Conservation (phyloP, 2,797 vertebrate genomes). For the Vespertilio murinus region DNA sequence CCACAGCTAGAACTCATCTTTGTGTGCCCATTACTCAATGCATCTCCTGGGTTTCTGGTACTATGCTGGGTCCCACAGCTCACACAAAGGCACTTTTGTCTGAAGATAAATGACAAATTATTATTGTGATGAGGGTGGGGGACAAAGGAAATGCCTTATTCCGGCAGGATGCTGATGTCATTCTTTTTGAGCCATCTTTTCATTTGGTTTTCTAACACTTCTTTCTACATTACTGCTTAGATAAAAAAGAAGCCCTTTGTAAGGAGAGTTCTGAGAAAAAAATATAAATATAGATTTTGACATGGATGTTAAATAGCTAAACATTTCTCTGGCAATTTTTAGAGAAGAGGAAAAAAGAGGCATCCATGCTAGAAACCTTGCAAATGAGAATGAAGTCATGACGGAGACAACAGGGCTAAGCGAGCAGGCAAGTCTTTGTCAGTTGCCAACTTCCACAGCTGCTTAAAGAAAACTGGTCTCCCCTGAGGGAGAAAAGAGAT, state of each 20-base stretch:
- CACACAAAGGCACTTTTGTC: not conserved
- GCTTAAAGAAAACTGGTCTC: not conserved
- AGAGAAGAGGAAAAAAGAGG: not conserved
- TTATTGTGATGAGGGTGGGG: not conserved
- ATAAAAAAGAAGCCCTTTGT: not conserved
- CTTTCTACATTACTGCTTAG: not conserved
- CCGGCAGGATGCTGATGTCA: not conserved
- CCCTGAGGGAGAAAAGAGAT: not conserved
- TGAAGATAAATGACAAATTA: not conserved
- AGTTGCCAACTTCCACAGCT: not conserved
- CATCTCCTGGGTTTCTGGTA: not conserved
- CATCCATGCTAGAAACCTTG: not conserved
- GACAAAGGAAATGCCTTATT: not conserved
- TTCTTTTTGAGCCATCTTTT: not conserved
- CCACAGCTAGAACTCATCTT: not conserved
- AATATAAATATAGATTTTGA: not conserved
- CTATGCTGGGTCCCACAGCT: not conserved
- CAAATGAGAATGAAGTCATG: not conserved
- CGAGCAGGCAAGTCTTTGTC: not conserved
- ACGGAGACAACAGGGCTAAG: not conserved
- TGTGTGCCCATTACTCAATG: not conserved
- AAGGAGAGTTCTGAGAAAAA: constrained; percentile 1
- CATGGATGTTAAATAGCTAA: not conserved
- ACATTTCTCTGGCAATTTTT: not conserved
- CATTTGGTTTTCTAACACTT: not conserved